Evolutionary conservation across 2,797 vertebrate species (phyloP), one percentile per base, ranked within the genome.

Genomic region (Calcarius lapponicus): DNA sequence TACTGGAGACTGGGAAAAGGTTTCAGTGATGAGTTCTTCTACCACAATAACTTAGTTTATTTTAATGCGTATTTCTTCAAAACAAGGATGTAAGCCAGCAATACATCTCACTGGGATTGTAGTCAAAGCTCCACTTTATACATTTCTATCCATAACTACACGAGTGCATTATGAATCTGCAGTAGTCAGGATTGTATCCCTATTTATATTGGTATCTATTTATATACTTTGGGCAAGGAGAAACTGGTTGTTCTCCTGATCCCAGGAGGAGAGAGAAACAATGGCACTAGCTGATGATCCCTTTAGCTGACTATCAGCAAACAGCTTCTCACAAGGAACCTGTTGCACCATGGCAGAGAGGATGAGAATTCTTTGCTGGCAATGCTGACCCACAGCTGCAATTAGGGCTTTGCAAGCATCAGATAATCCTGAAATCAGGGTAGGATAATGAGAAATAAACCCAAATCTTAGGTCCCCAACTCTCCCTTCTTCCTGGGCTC

Each of bases 321-420:
- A 42, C 3, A 12, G 21, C 9, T 90, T 66, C 53, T 26, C 51
- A 45, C 9, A 58, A 43, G 19, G 11, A 32, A 26, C 62, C 0
- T 0, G 7, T 19, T 53, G 17, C 36, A 45, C 18, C 1, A 1
- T 1, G 2, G 47, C 12, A 65, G 9, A 34, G 36, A 64, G 22
- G 8, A 66, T 11, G 3, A 81, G 56, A 76, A 64, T 48, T 36
- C 34, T 75, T 75, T 6, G 0, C 10, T 43, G 56, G 14, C 28
- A 48, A 2, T 76, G 42, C 34, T 57, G 54, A 43, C 7, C 53
- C 19, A 43, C 17, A 65, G 34, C 15, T 65, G 17, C 40, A 73
- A 11, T 66, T 45, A 51, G 1, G 4, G 21, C 9, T 65, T 81
- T 72, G 29, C 6, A 65, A 57, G 17, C 32, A 38, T 25, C 2